Base-by-base conservation (phyloP, 2,113 vertebrate genomes). In the Cottus gobio region DNA sequence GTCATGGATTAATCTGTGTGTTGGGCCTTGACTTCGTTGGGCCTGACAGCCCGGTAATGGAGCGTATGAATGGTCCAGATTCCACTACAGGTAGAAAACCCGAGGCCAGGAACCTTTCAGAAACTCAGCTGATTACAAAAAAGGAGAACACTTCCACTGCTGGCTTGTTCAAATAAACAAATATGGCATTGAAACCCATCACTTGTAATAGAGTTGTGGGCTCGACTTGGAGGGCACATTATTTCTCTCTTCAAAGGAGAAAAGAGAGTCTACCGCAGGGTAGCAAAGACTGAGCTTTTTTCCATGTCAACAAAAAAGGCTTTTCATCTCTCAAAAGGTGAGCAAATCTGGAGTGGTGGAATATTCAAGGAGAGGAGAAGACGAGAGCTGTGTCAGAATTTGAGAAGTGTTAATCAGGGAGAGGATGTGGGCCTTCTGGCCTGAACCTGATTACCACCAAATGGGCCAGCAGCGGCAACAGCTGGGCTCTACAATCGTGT, bases 371-470 rank as follows among this genome's bases (percentile, higher is more conserved):
- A 77, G 92, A 93, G 95, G 91, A 95, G 95, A 94, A 95, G 95
- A 94, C 88, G 93, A 94, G 95, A 94, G 92, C 94, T 95, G 96
- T 94, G 96, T 95, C 96, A 95, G 93, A 96, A 96, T 95, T 88
- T 96, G 94, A 96, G 95, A 96, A 93, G 95, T 96, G 95, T 94
- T 97, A 97, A 97, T 97, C 96, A 97, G 95, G 95, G 94, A 95
- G 96, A 97, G 97, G 97, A 97, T 97, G 96, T 95, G 85, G 93
- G 95, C 95, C 96, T 97, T 96, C 96, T 96, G 96, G 94, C 92
- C 95, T 95, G 90, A 90, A 96, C 95, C 95, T 96, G 96, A 99
- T 97, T 97, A 96, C 96, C 97, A 96, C 96, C 96, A 97, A 97
- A 97, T 95, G 95, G 94, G 87, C 80, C 87, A 79, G 82, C 83